Conservation (phyloP, 1,140 invertebrate species). For the Heliothis subflexa region DNA sequence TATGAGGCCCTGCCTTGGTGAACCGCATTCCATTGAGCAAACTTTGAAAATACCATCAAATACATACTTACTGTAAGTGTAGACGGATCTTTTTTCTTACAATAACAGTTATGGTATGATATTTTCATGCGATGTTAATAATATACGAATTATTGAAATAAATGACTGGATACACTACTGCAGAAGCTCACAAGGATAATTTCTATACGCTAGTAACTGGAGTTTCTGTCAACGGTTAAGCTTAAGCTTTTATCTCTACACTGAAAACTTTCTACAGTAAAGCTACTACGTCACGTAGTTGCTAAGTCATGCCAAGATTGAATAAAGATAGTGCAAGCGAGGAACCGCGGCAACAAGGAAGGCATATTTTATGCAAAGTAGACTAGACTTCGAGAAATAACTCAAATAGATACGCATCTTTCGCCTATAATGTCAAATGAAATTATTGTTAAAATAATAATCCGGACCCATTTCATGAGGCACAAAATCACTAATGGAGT, state of each 20-base stretch:
- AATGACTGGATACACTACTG: not conserved
- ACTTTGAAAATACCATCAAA: too few relatives aligned
- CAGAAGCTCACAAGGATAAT: not conserved
- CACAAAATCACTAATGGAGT: not conserved
- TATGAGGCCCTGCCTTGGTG: too few relatives aligned
- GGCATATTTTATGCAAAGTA: constrained; percentile 52
- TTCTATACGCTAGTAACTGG: not conserved
- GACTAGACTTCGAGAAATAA: constrained; percentile 40
- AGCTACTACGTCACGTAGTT: constrained; percentile 18
- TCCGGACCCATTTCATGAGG: not conserved
- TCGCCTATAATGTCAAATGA: constrained; percentile 5
- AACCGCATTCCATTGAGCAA: too few relatives aligned
- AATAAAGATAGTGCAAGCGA: constrained; percentile 45
- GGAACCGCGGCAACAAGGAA: constrained; percentile 36
- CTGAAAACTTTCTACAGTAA: constrained; percentile 16
- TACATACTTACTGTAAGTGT: too few relatives aligned
- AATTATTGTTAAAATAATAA: not conserved
- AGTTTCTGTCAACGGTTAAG: constrained; percentile 12
- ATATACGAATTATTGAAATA: too few relatives aligned
- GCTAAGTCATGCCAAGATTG: constrained; percentile 41
- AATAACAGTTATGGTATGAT: too few relatives aligned
- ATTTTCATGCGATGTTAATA: too few relatives aligned
- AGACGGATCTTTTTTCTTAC: too few relatives aligned
- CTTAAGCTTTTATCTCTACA: constrained; percentile 22
- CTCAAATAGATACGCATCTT: constrained; percentile 33